Percentiles rank a stretch among this genome's conserved stretches.
These are phyloP conservation scores for Drosophila heteroneura DNA, from an alignment of 2,888 invertebrate species.

Conservation along the genomic window DNA sequence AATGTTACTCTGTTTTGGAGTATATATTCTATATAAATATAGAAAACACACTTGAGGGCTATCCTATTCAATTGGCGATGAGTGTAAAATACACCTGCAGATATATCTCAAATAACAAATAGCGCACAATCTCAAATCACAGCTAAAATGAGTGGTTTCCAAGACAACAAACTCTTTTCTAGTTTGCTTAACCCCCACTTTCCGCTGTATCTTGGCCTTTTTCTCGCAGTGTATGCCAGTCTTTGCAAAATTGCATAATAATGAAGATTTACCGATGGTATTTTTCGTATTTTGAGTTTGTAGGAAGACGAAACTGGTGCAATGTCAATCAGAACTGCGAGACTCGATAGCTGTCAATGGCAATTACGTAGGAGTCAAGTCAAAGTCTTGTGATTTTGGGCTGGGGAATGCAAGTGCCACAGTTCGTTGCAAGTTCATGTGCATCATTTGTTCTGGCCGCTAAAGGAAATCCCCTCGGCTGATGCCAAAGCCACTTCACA, in stretches of 20 bases:
- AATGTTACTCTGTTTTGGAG: neutral
- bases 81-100: neutral
- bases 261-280: conserved; percentile 5
- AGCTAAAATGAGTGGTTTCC: neutral
- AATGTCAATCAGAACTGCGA: conserved; percentile 45
- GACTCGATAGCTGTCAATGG: conserved; percentile 59
- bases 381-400: conserved; percentile 47
- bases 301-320: conserved; percentile 6
- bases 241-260: conserved; percentile 4
- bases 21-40: too few species aligned
- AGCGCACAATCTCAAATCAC: neutral
- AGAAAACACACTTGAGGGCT: too few species aligned
- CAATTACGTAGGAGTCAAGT: conserved; percentile 68
- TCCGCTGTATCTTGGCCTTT: too few species aligned
- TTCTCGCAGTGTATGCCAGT: neutral
- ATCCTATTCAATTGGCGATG: too few species aligned
- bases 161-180: too few species aligned
- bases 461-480: conserved; percentile 63
- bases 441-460: conserved; percentile 72
- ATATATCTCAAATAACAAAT: neutral
- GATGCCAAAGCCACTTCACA: conserved; percentile 41
- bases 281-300: neutral
- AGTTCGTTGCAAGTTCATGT: conserved; percentile 64
- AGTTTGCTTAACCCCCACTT: neutral
- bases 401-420: conserved; percentile 50